A percentile compares a stretch with the other conserved stretches of the same genome.
These are phyloP conservation scores for Rhagologus leucostigma DNA, from an alignment of 2,113 vertebrate genomes.

Conservation along the genomic window DNA sequence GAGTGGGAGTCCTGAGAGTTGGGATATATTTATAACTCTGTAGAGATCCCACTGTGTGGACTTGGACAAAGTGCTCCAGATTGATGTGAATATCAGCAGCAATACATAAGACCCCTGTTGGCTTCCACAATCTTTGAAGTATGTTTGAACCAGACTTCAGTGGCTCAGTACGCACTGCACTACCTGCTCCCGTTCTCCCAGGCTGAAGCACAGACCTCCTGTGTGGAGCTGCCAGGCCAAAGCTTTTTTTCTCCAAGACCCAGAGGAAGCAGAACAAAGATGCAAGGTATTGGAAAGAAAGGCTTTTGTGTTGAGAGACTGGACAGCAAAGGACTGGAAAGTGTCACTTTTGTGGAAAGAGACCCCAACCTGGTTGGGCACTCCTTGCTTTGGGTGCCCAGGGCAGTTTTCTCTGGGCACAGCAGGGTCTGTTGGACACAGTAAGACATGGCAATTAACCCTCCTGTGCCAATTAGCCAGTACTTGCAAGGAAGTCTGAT, in stretches of 20 bases:
- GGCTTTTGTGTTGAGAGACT: background rate
- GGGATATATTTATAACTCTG: constrained; percentile 56
- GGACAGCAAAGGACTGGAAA: background rate
- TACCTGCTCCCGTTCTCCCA: constrained; percentile 20
- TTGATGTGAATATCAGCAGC: constrained; percentile 56
- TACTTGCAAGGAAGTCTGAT: background rate
- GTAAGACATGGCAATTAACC: background rate
- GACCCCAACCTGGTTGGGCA: background rate
- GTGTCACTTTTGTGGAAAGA: background rate
- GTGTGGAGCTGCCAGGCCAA: background rate
- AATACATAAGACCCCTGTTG: constrained; percentile 50
- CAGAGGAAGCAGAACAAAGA: background rate
- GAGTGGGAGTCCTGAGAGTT: constrained; percentile 38
- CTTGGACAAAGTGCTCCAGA: constrained; percentile 48
- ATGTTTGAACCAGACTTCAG: constrained; percentile 63
- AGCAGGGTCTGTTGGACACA: background rate
- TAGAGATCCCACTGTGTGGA: constrained; percentile 51
- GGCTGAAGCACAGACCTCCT: constrained; percentile 19
- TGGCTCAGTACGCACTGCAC: constrained; percentile 22
- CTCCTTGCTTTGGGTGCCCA: background rate
- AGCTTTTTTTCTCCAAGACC: background rate
- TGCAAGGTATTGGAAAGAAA: background rate
- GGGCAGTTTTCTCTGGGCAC: background rate
- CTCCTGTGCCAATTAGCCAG: background rate
- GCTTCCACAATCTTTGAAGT: constrained; percentile 58